Conservation (phyloP, 2,113 vertebrate species). For the Alexandromys fortis region DNA sequence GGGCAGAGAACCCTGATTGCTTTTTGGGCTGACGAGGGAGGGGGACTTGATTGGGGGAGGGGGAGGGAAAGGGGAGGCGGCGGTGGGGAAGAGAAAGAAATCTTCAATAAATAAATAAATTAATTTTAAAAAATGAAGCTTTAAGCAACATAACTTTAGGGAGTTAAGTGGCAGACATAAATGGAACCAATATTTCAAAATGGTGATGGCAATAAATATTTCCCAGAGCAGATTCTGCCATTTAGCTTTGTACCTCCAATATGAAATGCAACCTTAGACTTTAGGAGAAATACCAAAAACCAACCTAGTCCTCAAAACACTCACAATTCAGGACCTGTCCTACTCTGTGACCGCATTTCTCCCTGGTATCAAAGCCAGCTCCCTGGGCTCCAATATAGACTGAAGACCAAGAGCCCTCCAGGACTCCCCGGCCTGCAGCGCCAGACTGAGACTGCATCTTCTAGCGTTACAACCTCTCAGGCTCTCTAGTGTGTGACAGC, state of each 20-base stretch:
- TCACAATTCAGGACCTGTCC: neutral
- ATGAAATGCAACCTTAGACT: neutral
- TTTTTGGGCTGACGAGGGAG: no score
- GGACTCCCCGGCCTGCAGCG: neutral
- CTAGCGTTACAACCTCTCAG: neutral
- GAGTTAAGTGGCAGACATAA: neutral
- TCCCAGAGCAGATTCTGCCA: conserved; percentile 5
- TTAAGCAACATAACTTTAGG: conserved; percentile 20
- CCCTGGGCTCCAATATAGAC: neutral
- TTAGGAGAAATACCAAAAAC: neutral
- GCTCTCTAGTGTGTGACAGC: neutral
- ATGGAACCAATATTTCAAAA: conserved; percentile 29
- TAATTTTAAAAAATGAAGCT: conserved; percentile 26
- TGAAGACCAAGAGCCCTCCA: neutral
- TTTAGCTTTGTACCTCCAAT: neutral
- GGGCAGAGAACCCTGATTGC: no score
- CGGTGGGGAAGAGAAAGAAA: no score
- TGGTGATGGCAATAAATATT: neutral
- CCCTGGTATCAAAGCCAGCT: neutral
- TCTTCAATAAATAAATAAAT: no score
- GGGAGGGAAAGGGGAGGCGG: no score
- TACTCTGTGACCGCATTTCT: neutral
- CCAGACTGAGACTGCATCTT: neutral
- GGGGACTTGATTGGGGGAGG: no score
- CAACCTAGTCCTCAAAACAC: neutral